phyloP scores from a whole-genome alignment of 2,797 vertebrate genomes.

The Zenarchopterus dispar region DNA sequence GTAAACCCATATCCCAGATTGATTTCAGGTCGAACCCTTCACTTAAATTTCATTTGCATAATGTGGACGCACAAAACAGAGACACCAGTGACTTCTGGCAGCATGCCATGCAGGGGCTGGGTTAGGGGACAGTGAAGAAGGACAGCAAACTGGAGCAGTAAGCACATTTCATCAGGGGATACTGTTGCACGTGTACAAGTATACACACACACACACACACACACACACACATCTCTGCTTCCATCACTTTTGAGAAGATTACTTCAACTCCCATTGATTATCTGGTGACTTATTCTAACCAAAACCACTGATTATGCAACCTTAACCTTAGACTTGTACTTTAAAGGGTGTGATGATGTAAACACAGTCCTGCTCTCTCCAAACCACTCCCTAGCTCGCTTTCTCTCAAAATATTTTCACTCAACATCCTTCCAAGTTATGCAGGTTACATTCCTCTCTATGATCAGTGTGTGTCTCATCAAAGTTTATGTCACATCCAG shows the following conservation, averaged over 20 bases:
- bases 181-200: constrained; percentile 66
- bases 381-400: constrained; percentile 18
- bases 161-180: constrained; percentile 76
- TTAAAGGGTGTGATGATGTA: neutral
- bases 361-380: constrained; percentile 10
- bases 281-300: neutral
- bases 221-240: constrained; percentile 21
- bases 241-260: constrained; percentile 21
- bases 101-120: constrained; percentile 44
- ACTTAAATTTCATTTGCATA: constrained; percentile 48
- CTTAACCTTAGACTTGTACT: neutral
- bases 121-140: constrained; percentile 67
- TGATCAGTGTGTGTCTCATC: constrained; percentile 49
- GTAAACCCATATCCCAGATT: constrained; percentile 31
- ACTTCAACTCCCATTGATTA: constrained; percentile 11
- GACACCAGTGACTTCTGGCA: constrained; percentile 47
- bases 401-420: constrained; percentile 48
- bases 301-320: no score
- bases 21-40: constrained; percentile 24
- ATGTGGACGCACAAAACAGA: constrained; percentile 25
- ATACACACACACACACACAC: constrained; percentile 52
- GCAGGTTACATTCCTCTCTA: constrained; percentile 28
- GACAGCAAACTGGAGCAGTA: constrained; percentile 70
- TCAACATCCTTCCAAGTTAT: constrained; percentile 31
- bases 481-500: constrained; percentile 31